These are phyloP conservation scores for Epirrhoe tristata DNA, from an alignment of 2,888 invertebrate genomes.

Conservation along the genomic window DNA sequence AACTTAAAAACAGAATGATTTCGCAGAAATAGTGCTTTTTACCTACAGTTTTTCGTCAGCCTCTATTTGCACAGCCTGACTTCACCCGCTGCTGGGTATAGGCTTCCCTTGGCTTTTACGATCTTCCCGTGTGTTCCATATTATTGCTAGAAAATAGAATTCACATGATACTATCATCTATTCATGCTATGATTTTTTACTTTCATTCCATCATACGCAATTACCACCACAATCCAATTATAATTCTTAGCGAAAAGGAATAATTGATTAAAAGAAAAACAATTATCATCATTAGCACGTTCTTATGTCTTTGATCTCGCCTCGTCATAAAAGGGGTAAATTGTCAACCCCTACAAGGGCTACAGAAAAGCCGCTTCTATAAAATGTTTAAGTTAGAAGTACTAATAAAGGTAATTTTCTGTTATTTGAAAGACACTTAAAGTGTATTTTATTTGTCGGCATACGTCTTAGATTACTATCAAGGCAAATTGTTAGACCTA, in stretches of 20 bases:
- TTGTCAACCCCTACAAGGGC: slow-evolving; percentile 21
- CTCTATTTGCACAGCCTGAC: too few relatives aligned
- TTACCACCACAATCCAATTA: slow-evolving; percentile 3
- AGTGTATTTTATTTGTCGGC: background rate
- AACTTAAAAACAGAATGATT: background rate
- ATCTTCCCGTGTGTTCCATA: too few relatives aligned
- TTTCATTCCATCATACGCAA: background rate
- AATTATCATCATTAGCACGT: slow-evolving; percentile 17
- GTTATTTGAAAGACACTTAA: slow-evolving; percentile 1
- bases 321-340: slow-evolving; percentile 21
- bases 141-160: background rate
- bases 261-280: too few relatives aligned
- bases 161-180: background rate
- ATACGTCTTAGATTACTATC: background rate
- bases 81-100: too few relatives aligned
- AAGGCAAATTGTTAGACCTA: too few relatives aligned
- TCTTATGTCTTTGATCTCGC: slow-evolving; percentile 22
- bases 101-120: too few relatives aligned
- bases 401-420: slow-evolving; percentile 5
- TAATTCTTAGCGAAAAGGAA: slow-evolving; percentile 5
- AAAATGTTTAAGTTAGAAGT: slow-evolving; percentile 4
- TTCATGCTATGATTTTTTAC: background rate
- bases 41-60: too few relatives aligned
- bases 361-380: slow-evolving; percentile 11
- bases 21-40: too few relatives aligned